Conservation (phyloP, 2,113 vertebrate genomes). For the Ceyx cyanopectus region DNA sequence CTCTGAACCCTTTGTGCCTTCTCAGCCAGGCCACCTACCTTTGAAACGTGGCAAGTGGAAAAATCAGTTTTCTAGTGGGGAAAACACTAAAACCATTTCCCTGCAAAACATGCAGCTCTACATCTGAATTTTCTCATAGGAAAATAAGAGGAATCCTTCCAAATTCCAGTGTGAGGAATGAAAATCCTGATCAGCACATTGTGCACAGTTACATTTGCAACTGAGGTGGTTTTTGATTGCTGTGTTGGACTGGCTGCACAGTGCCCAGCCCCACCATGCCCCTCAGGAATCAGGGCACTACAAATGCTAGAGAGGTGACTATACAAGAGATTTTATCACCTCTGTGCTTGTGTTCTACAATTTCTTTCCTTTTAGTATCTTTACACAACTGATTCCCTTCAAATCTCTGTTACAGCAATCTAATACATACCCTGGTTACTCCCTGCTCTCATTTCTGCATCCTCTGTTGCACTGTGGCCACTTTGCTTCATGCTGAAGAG, state of each 20-base stretch:
- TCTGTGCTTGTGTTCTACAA: not conserved
- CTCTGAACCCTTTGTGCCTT: not conserved
- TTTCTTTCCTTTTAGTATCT: not conserved
- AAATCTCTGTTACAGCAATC: not conserved
- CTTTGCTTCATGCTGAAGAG: not conserved
- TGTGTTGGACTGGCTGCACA: not conserved
- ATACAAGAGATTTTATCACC: not conserved
- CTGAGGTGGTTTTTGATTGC: not conserved
- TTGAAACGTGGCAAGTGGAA: not conserved
- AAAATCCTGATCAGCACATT: not conserved
- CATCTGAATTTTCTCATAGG: not conserved
- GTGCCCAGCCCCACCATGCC: not conserved
- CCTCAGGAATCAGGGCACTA: not conserved
- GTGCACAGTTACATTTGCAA: not conserved
- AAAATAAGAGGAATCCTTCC: not conserved
- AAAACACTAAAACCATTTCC: not conserved
- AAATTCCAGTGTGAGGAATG: not conserved
- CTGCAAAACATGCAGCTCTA: not conserved
- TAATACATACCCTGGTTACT: not conserved
- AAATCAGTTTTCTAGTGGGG: constrained; percentile 32
- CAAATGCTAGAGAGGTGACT: constrained; percentile 4
- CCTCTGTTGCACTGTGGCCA: not conserved
- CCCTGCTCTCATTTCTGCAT: not conserved
- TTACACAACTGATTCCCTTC: not conserved
- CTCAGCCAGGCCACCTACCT: not conserved